These are phyloP conservation scores for Scaptomyza polygonia DNA, from an alignment of 2,888 invertebrate species.

Conservation along the genomic window DNA sequence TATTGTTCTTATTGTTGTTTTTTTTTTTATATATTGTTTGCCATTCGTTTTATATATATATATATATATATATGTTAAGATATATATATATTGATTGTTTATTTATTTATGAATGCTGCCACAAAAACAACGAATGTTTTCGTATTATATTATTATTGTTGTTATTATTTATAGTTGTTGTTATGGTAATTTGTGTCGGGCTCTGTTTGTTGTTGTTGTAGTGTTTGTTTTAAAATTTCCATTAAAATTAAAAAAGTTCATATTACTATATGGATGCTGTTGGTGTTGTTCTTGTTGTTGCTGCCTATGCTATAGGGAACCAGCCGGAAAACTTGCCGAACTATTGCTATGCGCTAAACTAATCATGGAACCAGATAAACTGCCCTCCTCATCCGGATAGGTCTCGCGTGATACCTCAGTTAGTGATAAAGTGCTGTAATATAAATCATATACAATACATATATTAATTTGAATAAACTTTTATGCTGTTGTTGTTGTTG, in stretches of 20 bases:
- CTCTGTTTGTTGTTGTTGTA: constrained; percentile 47
- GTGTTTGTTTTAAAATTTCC: constrained; percentile 78
- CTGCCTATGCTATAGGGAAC: constrained; percentile 87
- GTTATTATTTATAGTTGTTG: constrained; percentile 46
- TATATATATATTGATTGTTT: constrained; percentile 29
- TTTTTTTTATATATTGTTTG: constrained; percentile 8
- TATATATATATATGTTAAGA: constrained; percentile 31
- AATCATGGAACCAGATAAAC: constrained; percentile 96
- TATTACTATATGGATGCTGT: constrained; percentile 64
- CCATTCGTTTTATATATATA: constrained; percentile 20
- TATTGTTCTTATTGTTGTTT: constrained; percentile 44
- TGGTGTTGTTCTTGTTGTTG: constrained; percentile 53
- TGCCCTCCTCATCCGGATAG: constrained; percentile 95
- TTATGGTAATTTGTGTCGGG: constrained; percentile 69
- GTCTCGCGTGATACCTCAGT: constrained; percentile 95
- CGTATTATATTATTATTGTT: constrained; percentile 23
- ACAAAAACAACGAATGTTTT: constrained; percentile 29
- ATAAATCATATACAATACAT: constrained; percentile 13
- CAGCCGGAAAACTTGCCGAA: constrained; percentile 95
- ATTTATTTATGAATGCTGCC: constrained; percentile 36
- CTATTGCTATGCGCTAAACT: constrained; percentile 98
- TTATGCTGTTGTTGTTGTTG: background rate
- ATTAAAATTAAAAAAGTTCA: constrained; percentile 78
- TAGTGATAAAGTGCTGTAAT: constrained; percentile 93
- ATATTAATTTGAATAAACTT: background rate